A percentile compares a stretch with the other conserved stretches of the same genome.
phyloP scores from a whole-genome alignment of 2,113 vertebrate genomes.

The Amblyopsis rosae region DNA sequence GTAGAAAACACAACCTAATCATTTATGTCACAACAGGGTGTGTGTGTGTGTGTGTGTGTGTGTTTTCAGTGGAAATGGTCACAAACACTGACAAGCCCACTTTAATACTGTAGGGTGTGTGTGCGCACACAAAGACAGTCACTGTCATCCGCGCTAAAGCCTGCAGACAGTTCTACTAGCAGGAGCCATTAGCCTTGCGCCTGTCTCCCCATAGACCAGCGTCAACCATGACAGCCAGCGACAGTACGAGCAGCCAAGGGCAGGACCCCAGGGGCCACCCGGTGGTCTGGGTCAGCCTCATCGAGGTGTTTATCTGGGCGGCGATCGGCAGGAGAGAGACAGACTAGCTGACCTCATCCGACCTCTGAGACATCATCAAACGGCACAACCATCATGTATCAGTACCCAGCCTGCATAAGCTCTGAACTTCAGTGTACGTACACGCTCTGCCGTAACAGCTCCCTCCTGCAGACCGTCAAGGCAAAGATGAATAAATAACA shows the following conservation, averaged over 20 bases:
- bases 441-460: not conserved
- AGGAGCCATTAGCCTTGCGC: constrained; percentile 51
- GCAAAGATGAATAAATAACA: not conserved
- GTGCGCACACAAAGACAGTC: not conserved
- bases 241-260: constrained; percentile 33
- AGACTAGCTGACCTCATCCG: constrained; percentile 31
- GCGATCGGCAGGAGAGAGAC: constrained; percentile 56
- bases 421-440: not conserved
- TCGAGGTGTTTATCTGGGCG: constrained; percentile 54
- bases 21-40: not conserved
- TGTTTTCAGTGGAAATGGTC: not conserved
- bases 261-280: constrained; percentile 23
- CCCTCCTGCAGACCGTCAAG: no score
- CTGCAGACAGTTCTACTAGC: constrained; percentile 36
- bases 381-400: constrained; percentile 27
- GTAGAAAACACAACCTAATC: not conserved
- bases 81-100: no score
- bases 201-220: constrained; percentile 34
- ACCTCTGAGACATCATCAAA: constrained; percentile 21
- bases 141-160: constrained; percentile 24
- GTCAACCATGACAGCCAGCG: constrained; percentile 53
- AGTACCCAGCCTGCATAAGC: not conserved
- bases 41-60: constrained; percentile 7
- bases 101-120: not conserved
- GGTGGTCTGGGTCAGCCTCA: constrained; percentile 39